These are phyloP conservation scores for Erpornis zantholeuca DNA, from an alignment of 2,113 vertebrate species.

Conservation along the genomic window DNA sequence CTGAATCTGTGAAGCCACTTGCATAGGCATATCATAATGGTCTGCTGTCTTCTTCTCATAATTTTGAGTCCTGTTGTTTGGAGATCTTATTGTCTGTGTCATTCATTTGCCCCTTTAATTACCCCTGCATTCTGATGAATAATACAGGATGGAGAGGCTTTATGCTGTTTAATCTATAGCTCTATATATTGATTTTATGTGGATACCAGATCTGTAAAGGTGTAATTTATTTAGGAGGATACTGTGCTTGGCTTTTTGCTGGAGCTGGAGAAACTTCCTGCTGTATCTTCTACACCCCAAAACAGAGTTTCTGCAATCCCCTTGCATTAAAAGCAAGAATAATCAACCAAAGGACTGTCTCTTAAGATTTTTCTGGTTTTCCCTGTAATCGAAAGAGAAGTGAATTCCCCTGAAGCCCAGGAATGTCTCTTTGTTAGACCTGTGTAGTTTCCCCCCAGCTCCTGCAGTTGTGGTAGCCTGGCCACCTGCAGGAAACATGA, in stretches of 20 bases:
- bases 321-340: not conserved
- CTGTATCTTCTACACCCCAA: not conserved
- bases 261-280: not conserved
- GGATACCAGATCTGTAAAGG: not conserved
- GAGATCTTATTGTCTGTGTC: not conserved
- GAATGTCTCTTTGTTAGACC: not conserved
- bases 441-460: not conserved
- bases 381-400: not conserved
- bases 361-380: not conserved
- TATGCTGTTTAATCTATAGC: not conserved
- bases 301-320: not conserved
- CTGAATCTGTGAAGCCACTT: not conserved
- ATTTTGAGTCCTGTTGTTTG: not conserved
- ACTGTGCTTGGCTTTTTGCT: not conserved
- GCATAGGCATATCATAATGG: not conserved
- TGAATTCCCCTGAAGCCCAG: not conserved
- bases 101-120: not conserved
- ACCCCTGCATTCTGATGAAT: not conserved
- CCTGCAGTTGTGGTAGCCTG: not conserved
- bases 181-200: not conserved
- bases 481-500: conserved; percentile 29
- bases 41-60: not conserved
- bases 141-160: not conserved
- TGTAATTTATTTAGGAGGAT: not conserved
- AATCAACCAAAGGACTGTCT: not conserved